Percentiles rank a stretch among this genome's conserved stretches.
Conservation (phyloP, 2,888 invertebrate species). For the Orthonychiurus folsomi region DNA sequence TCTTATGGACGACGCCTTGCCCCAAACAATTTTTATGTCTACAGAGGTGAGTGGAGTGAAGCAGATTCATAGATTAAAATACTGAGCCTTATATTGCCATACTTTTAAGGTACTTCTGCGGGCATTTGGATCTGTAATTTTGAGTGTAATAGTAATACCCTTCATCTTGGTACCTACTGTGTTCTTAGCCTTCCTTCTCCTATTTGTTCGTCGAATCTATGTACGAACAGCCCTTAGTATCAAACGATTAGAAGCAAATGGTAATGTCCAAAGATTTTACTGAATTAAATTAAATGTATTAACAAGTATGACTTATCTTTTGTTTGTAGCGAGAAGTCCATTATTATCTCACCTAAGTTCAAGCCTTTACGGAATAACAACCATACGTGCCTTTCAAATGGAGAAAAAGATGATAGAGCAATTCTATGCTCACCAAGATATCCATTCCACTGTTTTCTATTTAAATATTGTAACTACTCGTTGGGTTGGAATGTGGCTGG, state of each 20-base stretch:
- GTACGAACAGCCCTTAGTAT: constrained; percentile 46
- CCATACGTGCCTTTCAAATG: constrained; percentile 55
- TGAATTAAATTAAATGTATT: not conserved
- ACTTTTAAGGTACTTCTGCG: constrained; percentile 41
- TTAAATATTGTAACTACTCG: constrained; percentile 78
- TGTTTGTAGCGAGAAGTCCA: constrained; percentile 43
- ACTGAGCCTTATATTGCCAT: constrained; percentile 6
- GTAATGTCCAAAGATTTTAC: constrained; percentile 1
- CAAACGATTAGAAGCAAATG: constrained; percentile 46
- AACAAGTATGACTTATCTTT: not conserved
- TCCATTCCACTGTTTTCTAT: constrained; percentile 67
- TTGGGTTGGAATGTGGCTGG: constrained; percentile 78
- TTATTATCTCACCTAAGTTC: constrained; percentile 39
- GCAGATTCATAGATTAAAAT: not conserved
- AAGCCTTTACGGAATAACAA: constrained; percentile 42
- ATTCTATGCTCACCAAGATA: constrained; percentile 61
- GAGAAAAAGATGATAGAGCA: constrained; percentile 65
- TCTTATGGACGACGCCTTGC: constrained; percentile 44
- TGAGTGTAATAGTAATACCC: constrained; percentile 30
- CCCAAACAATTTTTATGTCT: constrained; percentile 28
- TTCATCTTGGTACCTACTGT: constrained; percentile 41
- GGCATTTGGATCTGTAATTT: constrained; percentile 37
- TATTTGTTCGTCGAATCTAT: constrained; percentile 45
- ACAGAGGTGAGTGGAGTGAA: not conserved
- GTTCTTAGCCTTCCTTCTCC: constrained; percentile 44